Evolutionary conservation across 2,113 vertebrate genomes (phyloP).

Genomic region (Asarcornis scutulata): DNA sequence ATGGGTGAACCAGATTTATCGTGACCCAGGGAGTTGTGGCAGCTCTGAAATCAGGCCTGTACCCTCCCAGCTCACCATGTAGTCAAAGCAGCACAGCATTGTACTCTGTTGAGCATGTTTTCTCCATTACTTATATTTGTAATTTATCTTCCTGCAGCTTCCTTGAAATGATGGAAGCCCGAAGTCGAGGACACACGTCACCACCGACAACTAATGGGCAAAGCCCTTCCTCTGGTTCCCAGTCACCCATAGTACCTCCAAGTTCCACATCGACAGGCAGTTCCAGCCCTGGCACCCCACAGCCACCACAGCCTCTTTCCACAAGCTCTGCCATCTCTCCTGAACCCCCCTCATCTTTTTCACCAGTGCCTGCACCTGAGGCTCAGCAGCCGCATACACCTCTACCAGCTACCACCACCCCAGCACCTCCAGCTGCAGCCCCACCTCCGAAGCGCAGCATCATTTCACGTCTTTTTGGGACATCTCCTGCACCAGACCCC

Average conservation of each 20-base stretch:
- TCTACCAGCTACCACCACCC: background rate
- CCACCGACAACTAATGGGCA: constrained; percentile 86
- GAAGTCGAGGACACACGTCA: constrained; percentile 81
- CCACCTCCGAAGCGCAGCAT: constrained; percentile 83
- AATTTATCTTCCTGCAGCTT: constrained; percentile 80
- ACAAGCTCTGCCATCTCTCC: constrained; percentile 61
- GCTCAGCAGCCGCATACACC: background rate
- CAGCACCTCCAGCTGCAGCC: background rate
- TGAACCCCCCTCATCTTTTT: background rate
- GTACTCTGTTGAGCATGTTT: background rate
- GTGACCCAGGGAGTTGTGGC: background rate
- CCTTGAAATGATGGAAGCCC: constrained; percentile 91
- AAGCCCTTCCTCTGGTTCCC: constrained; percentile 92
- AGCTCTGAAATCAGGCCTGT: fast-evolving
- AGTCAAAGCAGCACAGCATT: background rate
- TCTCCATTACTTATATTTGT: background rate
- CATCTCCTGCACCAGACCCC: constrained; percentile 63
- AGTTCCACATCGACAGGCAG: constrained; percentile 86
- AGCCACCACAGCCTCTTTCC: constrained; percentile 68
- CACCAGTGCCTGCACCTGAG: constrained; percentile 58
- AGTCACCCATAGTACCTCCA: constrained; percentile 87
- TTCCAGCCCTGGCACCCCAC: constrained; percentile 91
- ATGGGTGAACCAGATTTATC: background rate
- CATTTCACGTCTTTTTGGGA: constrained; percentile 91
- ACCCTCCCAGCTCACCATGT: background rate